phyloP scores from a whole-genome alignment of 92 coral and sea anemone species.

The Porites divaricata region DNA sequence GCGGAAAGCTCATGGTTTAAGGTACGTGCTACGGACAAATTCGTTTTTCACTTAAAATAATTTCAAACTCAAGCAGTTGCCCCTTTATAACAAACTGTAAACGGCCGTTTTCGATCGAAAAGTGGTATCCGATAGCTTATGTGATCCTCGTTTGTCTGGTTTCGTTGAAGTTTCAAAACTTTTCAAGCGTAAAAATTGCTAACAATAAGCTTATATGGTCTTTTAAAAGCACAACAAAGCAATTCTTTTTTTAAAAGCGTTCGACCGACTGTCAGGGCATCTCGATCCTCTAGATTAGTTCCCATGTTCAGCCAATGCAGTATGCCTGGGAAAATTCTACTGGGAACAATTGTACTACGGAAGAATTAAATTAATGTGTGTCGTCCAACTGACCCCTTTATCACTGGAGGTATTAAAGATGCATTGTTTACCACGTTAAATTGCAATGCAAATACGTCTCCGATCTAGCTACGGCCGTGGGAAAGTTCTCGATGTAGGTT shows the following conservation, averaged over 20 bases:
- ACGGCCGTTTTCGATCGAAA: background rate
- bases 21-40: conserved; percentile 15
- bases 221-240: background rate
- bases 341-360: conserved; percentile 14
- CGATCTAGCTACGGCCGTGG: conserved; percentile 25
- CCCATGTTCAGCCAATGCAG: background rate
- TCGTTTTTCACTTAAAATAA: too few species aligned
- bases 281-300: background rate
- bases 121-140: background rate
- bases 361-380: conserved; percentile 1
- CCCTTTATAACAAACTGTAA: background rate
- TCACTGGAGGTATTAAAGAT: background rate
- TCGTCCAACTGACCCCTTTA: background rate
- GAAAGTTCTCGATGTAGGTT: conserved; percentile 7
- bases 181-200: conserved; percentile 33
- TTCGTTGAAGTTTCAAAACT: conserved; percentile 10
- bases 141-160: background rate
- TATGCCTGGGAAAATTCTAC: conserved; percentile 11
- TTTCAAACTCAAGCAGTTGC: too few species aligned
- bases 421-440: conserved; percentile 28
- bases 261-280: background rate
- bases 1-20: background rate
- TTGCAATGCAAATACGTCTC: conserved; percentile 29
- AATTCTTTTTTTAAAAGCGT: background rate
- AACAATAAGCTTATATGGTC: conserved; percentile 16